Base-by-base conservation (phyloP, 2,888 invertebrate species). In the Mythimna albipuncta region DNA sequence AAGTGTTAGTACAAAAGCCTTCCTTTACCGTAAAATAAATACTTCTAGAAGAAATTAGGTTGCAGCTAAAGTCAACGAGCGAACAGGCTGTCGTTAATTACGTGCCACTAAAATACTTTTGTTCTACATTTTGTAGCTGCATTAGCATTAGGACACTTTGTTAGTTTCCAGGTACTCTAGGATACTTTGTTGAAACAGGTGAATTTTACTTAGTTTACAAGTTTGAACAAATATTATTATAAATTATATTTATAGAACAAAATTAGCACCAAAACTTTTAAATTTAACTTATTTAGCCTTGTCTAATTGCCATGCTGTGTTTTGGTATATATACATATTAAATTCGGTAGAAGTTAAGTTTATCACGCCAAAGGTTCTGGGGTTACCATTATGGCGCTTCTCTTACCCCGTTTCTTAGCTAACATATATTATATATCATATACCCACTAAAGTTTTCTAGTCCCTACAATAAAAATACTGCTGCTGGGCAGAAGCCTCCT, bases 21-120 rank as follows among this genome's bases (percentile, higher is more conserved):
- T 5, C 11, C 44, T 44, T 44, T 13, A 44, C 13, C 44, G 13
- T 44, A 3, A 44, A 47, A 21, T n/a, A 61, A 55, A 62, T 61
- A 57, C 26, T 2, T 32, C 41, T 52, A 13, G 1, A 35, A 52
- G 13, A 41, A 63, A 54, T 64, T 11, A 54, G 9, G 35, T 64
- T 47, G 19, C 52, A 44, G 58, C 52, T 38, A 2, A 61, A 72
- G 52, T 21, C 52, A n/a, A 35, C 32, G 19, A 61, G 61, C 35
- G 26, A 50, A 19, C 26, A 21, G 13, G 21, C 35, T 50, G 44
- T 55, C 13, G n/a, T 61, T 47, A 74, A 65, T 50, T 72, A 65
- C 41, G 13, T 47, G 50, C 19, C 47, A 63, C 63, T 73, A 63
- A 44, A 75, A 73, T 58, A 35, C 19, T 66, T 32, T 21, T 21